Evolutionary conservation across 2,113 vertebrate species (phyloP).

Genomic region (Amphiprion ocellaris): DNA sequence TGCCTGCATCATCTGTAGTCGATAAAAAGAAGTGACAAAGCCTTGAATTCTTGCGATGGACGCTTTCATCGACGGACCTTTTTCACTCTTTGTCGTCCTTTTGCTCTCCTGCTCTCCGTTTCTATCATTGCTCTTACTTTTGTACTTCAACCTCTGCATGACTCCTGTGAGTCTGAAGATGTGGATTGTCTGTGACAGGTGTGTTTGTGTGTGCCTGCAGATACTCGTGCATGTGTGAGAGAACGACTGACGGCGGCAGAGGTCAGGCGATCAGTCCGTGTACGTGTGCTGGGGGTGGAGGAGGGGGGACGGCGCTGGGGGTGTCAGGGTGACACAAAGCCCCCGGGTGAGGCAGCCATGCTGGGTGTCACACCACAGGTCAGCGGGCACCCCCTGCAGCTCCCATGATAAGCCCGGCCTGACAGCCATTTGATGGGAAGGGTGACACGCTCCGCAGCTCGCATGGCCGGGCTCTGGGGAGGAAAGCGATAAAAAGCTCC

Average conservation of each 20-base stretch:
- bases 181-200: conserved; percentile 67
- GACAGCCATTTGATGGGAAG: conserved; percentile 82
- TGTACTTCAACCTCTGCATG: conserved; percentile 16
- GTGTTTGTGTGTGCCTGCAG: neutral
- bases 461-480: conserved; percentile 38
- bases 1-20: conserved; percentile 69
- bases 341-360: conserved; percentile 70
- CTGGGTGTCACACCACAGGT: conserved; percentile 84
- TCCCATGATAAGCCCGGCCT: conserved; percentile 89
- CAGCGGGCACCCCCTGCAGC: conserved; percentile 81
- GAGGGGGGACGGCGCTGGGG: neutral
- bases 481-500: conserved; percentile 63
- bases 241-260: conserved; percentile 32
- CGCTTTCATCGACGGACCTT: conserved; percentile 10
- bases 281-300: neutral
- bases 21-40: conserved; percentile 77
- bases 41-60: conserved; percentile 26
- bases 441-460: conserved; percentile 57
- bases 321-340: conserved; percentile 75
- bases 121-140: conserved; percentile 26
- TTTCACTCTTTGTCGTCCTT: conserved; percentile 20
- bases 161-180: conserved; percentile 44
- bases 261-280: conserved; percentile 43
- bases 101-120: conserved; percentile 14
- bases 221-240: conserved; percentile 4